phyloP scores from a whole-genome alignment of 2,113 vertebrate species.

The Macquaria australasica region DNA sequence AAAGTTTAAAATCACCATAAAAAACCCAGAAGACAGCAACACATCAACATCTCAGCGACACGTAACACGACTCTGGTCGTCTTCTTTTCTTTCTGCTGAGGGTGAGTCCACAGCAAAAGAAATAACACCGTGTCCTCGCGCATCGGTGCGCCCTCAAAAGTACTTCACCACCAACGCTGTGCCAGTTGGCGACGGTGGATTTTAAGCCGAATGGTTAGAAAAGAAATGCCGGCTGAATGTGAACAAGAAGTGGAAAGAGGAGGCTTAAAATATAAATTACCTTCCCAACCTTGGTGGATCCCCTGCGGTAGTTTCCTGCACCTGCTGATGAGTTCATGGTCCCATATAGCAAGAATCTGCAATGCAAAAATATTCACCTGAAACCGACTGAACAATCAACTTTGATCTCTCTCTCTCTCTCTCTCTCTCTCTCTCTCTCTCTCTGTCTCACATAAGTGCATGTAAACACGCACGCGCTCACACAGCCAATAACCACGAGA shows the following conservation, averaged over 20 bases:
- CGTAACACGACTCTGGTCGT: conserved; percentile 28
- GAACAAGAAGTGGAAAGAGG: background rate
- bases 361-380: conserved; percentile 53
- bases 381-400: conserved; percentile 34
- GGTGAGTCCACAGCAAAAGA: background rate
- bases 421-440: background rate
- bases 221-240: background rate
- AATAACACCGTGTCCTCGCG: background rate
- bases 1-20: conserved; percentile 24
- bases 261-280: conserved; percentile 61
- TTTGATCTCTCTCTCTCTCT: conserved; percentile 10
- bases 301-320: conserved; percentile 80
- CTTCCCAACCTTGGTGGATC: conserved; percentile 76
- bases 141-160: conserved; percentile 3
- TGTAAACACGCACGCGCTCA: background rate
- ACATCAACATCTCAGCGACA: conserved; percentile 15
- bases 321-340: conserved; percentile 86
- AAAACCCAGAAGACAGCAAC: conserved; percentile 9
- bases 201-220: background rate
- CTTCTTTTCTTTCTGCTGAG: conserved; percentile 17
- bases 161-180: conserved; percentile 7
- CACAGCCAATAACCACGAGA: background rate
- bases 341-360: conserved; percentile 35
- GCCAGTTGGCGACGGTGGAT: background rate
- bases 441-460: background rate